Evolutionary conservation across 2,888 invertebrate genomes (phyloP).

Genomic region (Heliconius cydno): DNA sequence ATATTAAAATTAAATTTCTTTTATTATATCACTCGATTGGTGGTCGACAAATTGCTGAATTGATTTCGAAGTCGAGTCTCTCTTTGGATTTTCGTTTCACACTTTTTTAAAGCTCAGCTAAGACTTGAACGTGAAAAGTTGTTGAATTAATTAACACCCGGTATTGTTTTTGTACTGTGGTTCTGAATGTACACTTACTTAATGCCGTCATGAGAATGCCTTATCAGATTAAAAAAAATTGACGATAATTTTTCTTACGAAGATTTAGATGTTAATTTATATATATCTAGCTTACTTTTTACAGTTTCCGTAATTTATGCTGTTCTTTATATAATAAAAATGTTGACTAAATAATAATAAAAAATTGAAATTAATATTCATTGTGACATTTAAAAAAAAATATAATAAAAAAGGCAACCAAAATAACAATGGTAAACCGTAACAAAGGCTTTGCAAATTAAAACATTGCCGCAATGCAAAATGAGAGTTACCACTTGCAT

Average conservation of each 20-base stretch:
- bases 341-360: background rate
- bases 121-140: background rate
- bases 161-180: background rate
- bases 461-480: constrained; percentile 24
- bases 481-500: constrained; percentile 24
- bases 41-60: constrained; percentile 53
- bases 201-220: background rate
- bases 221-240: background rate
- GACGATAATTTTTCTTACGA: background rate
- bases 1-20: constrained; percentile 63
- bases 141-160: constrained; percentile 2
- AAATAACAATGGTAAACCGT: constrained; percentile 19
- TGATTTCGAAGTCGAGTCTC: constrained; percentile 50
- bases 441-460: constrained; percentile 29
- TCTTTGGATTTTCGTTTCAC: constrained; percentile 27
- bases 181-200: background rate
- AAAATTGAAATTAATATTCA: background rate
- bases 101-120: constrained; percentile 25
- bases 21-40: constrained; percentile 62
- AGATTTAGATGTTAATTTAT: background rate
- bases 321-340: background rate
- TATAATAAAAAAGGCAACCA: background rate
- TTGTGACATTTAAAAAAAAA: background rate
- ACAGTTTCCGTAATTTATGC: no score
- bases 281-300: no score